Conservation (phyloP, 2,113 vertebrate genomes). For the Vicugna pacos region DNA sequence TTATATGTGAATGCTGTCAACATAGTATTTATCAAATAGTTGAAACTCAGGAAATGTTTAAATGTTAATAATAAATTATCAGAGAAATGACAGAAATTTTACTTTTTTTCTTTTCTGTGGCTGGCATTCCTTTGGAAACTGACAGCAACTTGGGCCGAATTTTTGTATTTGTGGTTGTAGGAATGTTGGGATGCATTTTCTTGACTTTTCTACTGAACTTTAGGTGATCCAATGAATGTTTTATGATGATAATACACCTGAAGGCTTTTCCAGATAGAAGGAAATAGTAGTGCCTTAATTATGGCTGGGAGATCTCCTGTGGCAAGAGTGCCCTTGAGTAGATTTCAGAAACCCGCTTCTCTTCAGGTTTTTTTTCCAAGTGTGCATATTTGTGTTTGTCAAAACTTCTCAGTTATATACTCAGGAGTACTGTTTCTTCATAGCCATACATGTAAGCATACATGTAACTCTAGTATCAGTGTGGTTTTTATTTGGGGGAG, state of each 20-base stretch:
- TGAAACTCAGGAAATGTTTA: slow-evolving; percentile 17
- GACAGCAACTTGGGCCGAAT: not conserved
- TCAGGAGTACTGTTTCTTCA: not conserved
- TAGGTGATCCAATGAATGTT: not conserved
- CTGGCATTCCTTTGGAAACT: slow-evolving; percentile 35
- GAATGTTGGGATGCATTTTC: not conserved
- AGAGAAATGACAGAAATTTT: not conserved
- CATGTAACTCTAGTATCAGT: not conserved
- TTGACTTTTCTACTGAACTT: slow-evolving; percentile 26
- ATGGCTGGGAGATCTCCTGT: not conserved
- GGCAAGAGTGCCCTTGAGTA: not conserved
- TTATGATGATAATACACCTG: not conserved
- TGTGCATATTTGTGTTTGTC: not conserved
- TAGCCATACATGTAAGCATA: not conserved
- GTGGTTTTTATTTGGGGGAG: not conserved
- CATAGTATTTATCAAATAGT: not conserved
- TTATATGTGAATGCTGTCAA: not conserved
- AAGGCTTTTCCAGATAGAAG: not conserved
- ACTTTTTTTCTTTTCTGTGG: not conserved
- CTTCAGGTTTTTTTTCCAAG: not conserved
- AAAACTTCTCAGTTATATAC: not conserved
- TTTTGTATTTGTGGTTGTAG: not conserved
- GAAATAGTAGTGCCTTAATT: not conserved
- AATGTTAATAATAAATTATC: slow-evolving; percentile 1
- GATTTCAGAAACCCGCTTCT: not conserved